A percentile compares a stretch with the other conserved stretches of the same genome.
These are phyloP conservation scores for Camponotus pennsylvanicus DNA, from an alignment of 1,140 invertebrate species.

Conservation along the genomic window DNA sequence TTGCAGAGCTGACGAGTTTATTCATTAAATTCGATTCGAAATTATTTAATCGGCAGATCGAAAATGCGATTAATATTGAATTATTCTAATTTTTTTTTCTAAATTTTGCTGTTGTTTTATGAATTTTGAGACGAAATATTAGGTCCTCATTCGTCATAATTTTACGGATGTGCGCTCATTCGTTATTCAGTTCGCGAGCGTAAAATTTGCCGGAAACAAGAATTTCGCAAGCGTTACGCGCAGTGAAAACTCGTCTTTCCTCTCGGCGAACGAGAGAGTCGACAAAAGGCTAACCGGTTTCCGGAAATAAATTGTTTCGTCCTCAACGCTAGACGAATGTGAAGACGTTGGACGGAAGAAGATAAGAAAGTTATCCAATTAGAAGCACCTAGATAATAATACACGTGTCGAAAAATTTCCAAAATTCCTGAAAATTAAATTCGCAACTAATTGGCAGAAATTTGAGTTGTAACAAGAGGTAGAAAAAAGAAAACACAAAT, in stretches of 20 bases:
- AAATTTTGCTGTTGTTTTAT: not conserved
- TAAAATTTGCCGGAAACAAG: conserved; percentile 21
- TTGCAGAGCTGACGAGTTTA: too few species aligned
- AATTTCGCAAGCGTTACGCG: conserved; percentile 21
- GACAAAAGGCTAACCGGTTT: conserved; percentile 74
- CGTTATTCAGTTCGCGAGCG: not conserved
- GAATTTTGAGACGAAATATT: not conserved
- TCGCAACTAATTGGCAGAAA: not conserved
- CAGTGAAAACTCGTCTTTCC: conserved; percentile 54
- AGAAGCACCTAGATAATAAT: not conserved
- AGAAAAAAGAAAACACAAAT: not conserved
- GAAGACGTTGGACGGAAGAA: not conserved
- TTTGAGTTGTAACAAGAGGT: not conserved
- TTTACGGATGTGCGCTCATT: conserved; percentile 22
- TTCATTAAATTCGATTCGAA: too few species aligned
- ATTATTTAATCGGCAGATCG: not conserved
- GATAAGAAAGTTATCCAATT: conserved; percentile 37
- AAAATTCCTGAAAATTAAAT: not conserved
- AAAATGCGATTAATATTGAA: not conserved
- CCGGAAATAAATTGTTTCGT: conserved; percentile 74
- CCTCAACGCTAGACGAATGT: conserved; percentile 34
- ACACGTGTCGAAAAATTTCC: not conserved
- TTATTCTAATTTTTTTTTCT: not conserved
- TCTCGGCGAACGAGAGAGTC: conserved; percentile 2
- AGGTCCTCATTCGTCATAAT: not conserved